phyloP scores from a whole-genome alignment of 2,888 invertebrate genomes.

The Hofmannophila pseudospretella region DNA sequence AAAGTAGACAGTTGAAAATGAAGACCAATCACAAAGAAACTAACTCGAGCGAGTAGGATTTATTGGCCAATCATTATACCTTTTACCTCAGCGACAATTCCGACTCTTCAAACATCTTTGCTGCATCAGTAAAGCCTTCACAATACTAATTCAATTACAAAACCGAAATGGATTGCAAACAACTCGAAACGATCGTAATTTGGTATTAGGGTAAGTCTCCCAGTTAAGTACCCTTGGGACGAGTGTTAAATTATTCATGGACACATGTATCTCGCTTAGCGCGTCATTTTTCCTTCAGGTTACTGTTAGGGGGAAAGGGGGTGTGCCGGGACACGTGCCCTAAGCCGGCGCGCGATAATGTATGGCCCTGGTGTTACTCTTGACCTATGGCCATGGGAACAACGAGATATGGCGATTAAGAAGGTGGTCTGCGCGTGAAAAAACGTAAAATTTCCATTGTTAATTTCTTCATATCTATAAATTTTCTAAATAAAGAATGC shows the following conservation, averaged over 20 bases:
- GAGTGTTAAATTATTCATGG: conserved; percentile 34
- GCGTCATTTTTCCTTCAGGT: conserved; percentile 28
- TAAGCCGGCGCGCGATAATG: conserved; percentile 5
- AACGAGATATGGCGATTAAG: too few species aligned
- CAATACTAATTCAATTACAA: background rate
- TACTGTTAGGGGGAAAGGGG: background rate
- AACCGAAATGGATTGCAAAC: background rate
- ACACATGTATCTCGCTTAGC: conserved; percentile 33
- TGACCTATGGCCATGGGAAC: background rate
- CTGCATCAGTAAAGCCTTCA: background rate
- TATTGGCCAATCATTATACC: background rate
- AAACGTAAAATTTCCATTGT: too few species aligned
- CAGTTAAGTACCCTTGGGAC: conserved; percentile 18
- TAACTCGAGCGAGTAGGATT: background rate
- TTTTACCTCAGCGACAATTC: background rate
- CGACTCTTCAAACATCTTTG: background rate
- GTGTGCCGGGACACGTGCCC: conserved; percentile 5
- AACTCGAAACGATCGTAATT: background rate
- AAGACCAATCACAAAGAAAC: background rate
- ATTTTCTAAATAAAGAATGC: too few species aligned
- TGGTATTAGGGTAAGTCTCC: conserved; percentile 10
- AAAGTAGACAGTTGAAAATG: too few species aligned
- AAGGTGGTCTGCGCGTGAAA: too few species aligned
- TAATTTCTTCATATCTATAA: too few species aligned
- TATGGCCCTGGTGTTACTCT: conserved; percentile 4